Base-by-base conservation (phyloP, 2,797 vertebrate species). In the Masticophis lateralis region DNA sequence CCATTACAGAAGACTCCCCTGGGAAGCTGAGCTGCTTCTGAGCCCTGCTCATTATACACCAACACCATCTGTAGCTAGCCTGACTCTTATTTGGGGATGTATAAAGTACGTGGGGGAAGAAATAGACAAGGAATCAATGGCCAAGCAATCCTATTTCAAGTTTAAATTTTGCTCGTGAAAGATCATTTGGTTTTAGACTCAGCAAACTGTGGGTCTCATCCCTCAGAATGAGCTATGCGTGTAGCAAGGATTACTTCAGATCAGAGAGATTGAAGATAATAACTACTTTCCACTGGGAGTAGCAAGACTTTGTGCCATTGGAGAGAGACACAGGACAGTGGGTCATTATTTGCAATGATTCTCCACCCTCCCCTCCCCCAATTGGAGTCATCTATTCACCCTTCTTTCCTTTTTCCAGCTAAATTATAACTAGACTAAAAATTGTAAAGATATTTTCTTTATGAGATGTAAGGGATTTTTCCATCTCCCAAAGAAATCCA, bases 81-180 rank as follows among this genome's bases (percentile, higher is more conserved):
- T 98, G 97, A 98, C 98, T 98, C 98, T 98, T 99, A 98, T 99
- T 99, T 98, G 98, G 98, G 98, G 99, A 99, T 98, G 98, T 98
- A 98, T 98, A 98, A 98, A 99, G 98, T 98, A 98, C 98, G 98
- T 93, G 96, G 87, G 87, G 37, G 13, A 97, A 98, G 98, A 99
- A 99, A 99, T 98, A 98, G 98, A 98, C 97, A 98, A 96, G 96
- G 98, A 98, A 98, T 98, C 98, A 98, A 98, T 98, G 98, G 98
- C 98, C 97, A 97, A 98, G 98, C 98, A 99, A 99, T 99, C 98
- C 98, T 98, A 99, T 99, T 99, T 99, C 98, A 98, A 98, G 98
- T 99, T 98, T 99, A 99, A 99, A 99, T 99, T 99, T 98, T 99
- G 98, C 98, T 98, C 98, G 98, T 98, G 98, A 98, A 98, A 99